Percentiles rank a stretch among this genome's conserved stretches.
These are phyloP conservation scores for Coregonus sp. DNA, from an alignment of 2,797 vertebrate species.

Conservation along the genomic window DNA sequence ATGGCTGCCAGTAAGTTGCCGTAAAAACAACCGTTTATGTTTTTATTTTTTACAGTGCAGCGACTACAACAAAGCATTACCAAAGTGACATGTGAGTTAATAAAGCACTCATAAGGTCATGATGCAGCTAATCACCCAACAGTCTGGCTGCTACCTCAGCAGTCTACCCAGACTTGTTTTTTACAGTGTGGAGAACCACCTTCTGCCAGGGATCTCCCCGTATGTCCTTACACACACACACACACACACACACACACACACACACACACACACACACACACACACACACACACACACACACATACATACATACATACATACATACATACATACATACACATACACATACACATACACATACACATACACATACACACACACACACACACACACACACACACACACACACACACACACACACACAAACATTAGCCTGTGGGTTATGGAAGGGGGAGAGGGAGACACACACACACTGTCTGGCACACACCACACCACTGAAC, in stretches of 20 bases:
- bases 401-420: slow-evolving; percentile 14
- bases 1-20: no score
- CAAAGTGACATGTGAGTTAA: background rate
- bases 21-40: no score
- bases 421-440: background rate
- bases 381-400: slow-evolving; percentile 9
- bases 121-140: background rate
- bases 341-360: no score
- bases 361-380: background rate
- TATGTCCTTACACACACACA: background rate
- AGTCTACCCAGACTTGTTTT: background rate
- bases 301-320: background rate
- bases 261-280: background rate
- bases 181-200: no score
- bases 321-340: no score
- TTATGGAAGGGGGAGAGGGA: background rate
- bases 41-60: background rate
- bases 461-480: background rate
- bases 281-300: background rate
- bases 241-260: background rate
- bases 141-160: background rate
- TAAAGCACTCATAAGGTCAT: background rate
- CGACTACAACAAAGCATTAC: slow-evolving; percentile 6
- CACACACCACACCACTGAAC: background rate
- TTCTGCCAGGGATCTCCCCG: background rate